These are phyloP conservation scores for Chaetops frenatus DNA, from an alignment of 2,113 vertebrate genomes.

Conservation along the genomic window DNA sequence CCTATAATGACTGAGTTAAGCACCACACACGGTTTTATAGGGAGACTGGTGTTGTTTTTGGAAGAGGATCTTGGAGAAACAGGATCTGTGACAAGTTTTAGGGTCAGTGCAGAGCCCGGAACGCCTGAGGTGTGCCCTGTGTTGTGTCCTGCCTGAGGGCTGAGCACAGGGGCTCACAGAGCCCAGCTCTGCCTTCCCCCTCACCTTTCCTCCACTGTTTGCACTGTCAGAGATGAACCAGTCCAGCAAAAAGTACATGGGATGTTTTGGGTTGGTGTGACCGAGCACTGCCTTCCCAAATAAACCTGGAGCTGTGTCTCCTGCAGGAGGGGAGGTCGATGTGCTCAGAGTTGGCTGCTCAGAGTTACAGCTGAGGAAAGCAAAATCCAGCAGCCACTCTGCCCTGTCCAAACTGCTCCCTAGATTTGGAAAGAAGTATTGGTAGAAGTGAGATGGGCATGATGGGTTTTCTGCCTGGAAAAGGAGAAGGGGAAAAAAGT, in stretches of 20 bases:
- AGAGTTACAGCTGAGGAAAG: background rate
- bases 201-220: background rate
- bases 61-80: constrained; percentile 23
- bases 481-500: rapidly evolving
- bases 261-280: background rate
- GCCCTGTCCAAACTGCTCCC: background rate
- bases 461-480: background rate
- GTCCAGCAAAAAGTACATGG: background rate
- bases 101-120: no score
- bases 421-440: background rate
- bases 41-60: constrained; percentile 49
- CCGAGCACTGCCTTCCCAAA: background rate
- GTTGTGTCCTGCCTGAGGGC: background rate
- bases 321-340: rapidly evolving
- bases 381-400: background rate
- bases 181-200: background rate
- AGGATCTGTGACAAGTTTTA: background rate
- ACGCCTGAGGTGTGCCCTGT: no score
- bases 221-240: background rate
- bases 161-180: background rate
- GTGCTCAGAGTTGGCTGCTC: rapidly evolving
- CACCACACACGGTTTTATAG: background rate
- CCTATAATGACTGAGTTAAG: constrained; percentile 17
- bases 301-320: rapidly evolving
- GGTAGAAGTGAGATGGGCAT: background rate